These are phyloP conservation scores for Oxygymnocypris stewartii DNA, from an alignment of 2,113 vertebrate species.

Conservation along the genomic window DNA sequence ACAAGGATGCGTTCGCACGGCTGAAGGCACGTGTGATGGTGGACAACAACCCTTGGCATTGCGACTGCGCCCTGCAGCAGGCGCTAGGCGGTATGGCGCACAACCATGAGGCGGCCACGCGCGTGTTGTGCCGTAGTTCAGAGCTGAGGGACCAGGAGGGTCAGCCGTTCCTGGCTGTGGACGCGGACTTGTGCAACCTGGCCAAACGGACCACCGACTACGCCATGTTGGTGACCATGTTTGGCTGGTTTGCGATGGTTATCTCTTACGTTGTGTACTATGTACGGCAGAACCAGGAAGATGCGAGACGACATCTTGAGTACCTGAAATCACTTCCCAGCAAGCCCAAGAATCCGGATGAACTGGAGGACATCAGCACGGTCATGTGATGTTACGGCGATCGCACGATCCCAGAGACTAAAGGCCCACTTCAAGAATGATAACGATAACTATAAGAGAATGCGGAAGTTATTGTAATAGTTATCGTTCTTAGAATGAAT, in stretches of 20 bases:
- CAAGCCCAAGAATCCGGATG: conserved; percentile 97
- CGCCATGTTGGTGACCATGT: conserved; percentile 99
- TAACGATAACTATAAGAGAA: background rate
- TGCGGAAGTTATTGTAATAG: background rate
- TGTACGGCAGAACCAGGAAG: conserved; percentile 97
- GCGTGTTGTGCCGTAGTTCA: conserved; percentile 92
- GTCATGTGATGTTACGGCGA: conserved; percentile 81
- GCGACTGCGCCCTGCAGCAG: conserved; percentile 96
- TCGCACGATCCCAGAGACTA: background rate
- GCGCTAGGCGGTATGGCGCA: conserved; percentile 92
- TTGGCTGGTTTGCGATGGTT: conserved; percentile 99
- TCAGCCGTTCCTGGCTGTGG: conserved; percentile 88
- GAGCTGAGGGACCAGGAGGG: conserved; percentile 88
- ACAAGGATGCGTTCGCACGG: conserved; percentile 92
- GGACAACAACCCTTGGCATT: conserved; percentile 97
- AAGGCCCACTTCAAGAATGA: background rate
- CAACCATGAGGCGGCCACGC: conserved; percentile 89
- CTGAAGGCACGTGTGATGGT: conserved; percentile 91
- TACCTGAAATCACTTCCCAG: conserved; percentile 99
- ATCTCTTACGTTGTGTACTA: conserved; percentile 99
- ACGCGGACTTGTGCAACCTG: conserved; percentile 94
- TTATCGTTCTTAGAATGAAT: background rate
- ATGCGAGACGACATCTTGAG: conserved; percentile 95
- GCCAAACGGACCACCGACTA: conserved; percentile 97
- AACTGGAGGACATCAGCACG: conserved; percentile 95